These are phyloP conservation scores for Tinea trinotella DNA, from an alignment of 2,888 invertebrate species.

Conservation along the genomic window DNA sequence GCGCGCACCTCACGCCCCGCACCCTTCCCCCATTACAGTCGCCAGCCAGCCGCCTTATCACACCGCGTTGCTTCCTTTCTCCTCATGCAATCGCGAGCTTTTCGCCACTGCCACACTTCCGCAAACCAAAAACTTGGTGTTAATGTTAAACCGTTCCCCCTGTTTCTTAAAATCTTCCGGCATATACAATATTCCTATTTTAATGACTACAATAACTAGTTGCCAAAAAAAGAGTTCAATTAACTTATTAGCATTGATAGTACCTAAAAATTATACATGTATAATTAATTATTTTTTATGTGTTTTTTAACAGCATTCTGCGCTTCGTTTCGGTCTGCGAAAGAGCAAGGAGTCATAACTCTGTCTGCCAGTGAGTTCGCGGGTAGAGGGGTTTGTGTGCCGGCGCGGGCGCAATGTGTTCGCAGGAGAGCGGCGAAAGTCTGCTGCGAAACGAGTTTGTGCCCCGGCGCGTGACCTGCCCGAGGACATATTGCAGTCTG, in stretches of 20 bases:
- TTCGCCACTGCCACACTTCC: slow-evolving; percentile 69
- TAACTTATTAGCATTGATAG: too few species aligned
- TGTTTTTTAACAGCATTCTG: too few species aligned
- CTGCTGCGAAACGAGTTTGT: slow-evolving; percentile 60
- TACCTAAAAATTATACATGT: too few species aligned
- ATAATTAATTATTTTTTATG: too few species aligned
- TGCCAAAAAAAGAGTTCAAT: too few species aligned
- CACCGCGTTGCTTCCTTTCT: slow-evolving; percentile 57
- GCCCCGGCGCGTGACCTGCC: slow-evolving; percentile 60
- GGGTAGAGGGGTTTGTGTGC: slow-evolving; percentile 28
- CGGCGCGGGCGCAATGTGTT: slow-evolving; percentile 45
- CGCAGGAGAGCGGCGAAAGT: slow-evolving; percentile 45
- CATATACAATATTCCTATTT: too few species aligned
- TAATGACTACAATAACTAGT: too few species aligned
- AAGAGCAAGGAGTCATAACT: slow-evolving; percentile 13
- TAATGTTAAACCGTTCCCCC: slow-evolving; percentile 45
- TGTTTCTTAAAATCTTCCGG: too few species aligned
- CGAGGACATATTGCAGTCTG: slow-evolving; percentile 53
- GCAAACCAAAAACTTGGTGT: slow-evolving; percentile 41
- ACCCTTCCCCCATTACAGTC: slow-evolving; percentile 29
- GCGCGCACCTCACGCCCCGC: slow-evolving; percentile 43
- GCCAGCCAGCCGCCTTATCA: slow-evolving; percentile 43
- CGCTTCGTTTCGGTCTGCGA: not conserved
- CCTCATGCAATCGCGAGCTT: slow-evolving; percentile 70
- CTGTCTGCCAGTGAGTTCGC: slow-evolving; percentile 25